Evolutionary conservation across 2,113 vertebrate species (phyloP), one percentile per base, ranked within the genome.

Genomic region (Melanerpes aurifrons): DNA sequence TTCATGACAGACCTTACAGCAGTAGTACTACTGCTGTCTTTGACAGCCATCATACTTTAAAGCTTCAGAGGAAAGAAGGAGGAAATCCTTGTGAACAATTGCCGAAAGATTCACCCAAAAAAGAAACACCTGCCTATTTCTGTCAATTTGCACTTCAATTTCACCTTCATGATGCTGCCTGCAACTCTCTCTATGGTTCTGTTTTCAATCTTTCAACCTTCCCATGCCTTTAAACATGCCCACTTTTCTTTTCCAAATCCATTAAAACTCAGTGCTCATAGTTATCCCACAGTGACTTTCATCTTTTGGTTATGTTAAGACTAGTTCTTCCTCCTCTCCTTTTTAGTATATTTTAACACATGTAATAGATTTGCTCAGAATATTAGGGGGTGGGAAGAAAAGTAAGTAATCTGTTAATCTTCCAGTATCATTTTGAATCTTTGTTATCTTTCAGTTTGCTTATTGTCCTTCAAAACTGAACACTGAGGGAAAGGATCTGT

Each of bases 161-260:
- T 93, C 63, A 70, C 89, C 89, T 72, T 84, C 61, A 66, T 20
- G 4, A 76, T 35, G 12, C 75, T 63, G 35, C 76, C 67, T 67
- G 50, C 25, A 66, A 54, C 45, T 26, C 71, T 87, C 71, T 87
- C 68, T 1, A 10, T 87, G 78, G 64, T 53, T 93, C 78, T 74
- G 53, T 43, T 87, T 91, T 87, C 85, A 85, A 91, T 74, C 81
- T 89, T 95, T 82, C 92, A 85, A 85, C 91, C 84, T 93, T 87
- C 35, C 72, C 64, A 82, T 93, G 28, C 61, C 53, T 89, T 89
- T 66, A 87, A 80, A 79, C 67, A 85, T 80, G 8, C 54, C 32
- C 81, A 73, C 37, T 70, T 86, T 56, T 56, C 37, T 70, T 86
- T 56, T 56, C 32, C n/a, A 59, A 77, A 47, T 17, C 61, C 57